These are phyloP conservation scores for Sebastiscus tertius DNA, from an alignment of 2,797 vertebrate genomes.

Conservation along the genomic window DNA sequence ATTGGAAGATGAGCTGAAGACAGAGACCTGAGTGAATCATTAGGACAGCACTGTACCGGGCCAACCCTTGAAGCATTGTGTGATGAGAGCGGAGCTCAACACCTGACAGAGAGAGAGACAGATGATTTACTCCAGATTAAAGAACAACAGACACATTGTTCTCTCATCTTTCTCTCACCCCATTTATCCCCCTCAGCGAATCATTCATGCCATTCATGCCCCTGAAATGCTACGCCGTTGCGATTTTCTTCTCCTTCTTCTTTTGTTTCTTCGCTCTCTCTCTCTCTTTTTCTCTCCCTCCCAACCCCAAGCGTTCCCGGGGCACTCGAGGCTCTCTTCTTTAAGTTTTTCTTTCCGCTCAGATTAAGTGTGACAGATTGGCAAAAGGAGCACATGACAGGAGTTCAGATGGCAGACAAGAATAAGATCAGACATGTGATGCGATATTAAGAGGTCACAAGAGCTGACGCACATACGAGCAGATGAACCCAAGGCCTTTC, in stretches of 20 bases:
- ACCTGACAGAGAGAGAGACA: constrained; percentile 73
- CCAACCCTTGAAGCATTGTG: constrained; percentile 62
- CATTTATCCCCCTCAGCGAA: constrained; percentile 72
- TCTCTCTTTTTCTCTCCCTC: neutral
- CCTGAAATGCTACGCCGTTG: constrained; percentile 73
- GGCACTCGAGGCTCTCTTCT: constrained; percentile 70
- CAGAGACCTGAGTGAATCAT: constrained; percentile 54
- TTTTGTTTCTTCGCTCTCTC: constrained; percentile 64
- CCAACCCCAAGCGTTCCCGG: constrained; percentile 67
- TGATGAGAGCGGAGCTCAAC: constrained; percentile 65
- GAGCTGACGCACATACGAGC: constrained; percentile 60
- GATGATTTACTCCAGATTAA: constrained; percentile 79
- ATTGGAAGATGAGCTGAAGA: constrained; percentile 38
- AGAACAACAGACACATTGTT: constrained; percentile 80
- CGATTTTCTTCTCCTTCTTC: constrained; percentile 71
- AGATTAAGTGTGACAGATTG: constrained; percentile 85
- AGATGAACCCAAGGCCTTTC: constrained; percentile 38
- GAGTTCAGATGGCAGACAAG: constrained; percentile 82
- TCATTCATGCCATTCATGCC: constrained; percentile 79
- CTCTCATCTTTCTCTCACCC: constrained; percentile 74
- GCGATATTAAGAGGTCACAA: constrained; percentile 85
- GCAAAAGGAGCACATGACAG: constrained; percentile 84
- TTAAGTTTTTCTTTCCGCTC: constrained; percentile 75
- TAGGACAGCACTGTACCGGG: constrained; percentile 54
- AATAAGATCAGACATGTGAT: constrained; percentile 86